Percentiles rank a stretch among this genome's conserved stretches.
Evolutionary conservation across 2,113 vertebrate species (phyloP).

Genomic region (Maccullochella peelii): DNA sequence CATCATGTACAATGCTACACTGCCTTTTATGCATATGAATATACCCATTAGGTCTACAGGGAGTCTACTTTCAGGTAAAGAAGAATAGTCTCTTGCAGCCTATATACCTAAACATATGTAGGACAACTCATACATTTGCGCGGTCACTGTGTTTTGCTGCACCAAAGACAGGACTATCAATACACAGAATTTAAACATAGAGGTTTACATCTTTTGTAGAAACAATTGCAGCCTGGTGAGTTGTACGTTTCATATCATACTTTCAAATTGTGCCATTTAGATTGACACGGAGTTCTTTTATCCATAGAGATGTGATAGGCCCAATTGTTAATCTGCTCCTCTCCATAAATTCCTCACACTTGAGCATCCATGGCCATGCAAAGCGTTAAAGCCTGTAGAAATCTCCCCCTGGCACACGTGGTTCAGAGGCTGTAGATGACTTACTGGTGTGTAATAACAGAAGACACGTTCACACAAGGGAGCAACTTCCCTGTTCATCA

Average conservation of each 20-base stretch:
- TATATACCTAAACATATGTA: fast-evolving
- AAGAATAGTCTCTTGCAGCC: background rate
- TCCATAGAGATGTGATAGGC: background rate
- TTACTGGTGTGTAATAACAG: conserved; percentile 34
- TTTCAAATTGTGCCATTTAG: background rate
- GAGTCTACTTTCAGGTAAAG: background rate
- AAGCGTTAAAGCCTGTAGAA: background rate
- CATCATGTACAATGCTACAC: background rate
- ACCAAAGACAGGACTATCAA: background rate
- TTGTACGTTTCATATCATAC: background rate
- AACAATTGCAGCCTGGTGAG: background rate
- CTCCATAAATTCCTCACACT: background rate
- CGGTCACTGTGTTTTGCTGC: background rate
- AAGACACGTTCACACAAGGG: conserved; percentile 41
- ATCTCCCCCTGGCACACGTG: background rate
- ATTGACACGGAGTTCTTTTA: background rate
- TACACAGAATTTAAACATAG: background rate
- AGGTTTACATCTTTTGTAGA: background rate
- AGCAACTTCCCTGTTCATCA: conserved; percentile 34
- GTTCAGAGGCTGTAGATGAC: conserved; percentile 32
- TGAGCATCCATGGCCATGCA: background rate
- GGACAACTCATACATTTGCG: background rate
- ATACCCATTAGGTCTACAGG: background rate
- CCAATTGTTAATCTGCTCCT: conserved; percentile 16
- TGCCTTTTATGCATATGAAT: background rate